A percentile compares a stretch with the other conserved stretches of the same genome.
phyloP scores from a whole-genome alignment of 2,113 vertebrate species.

The Cynopterus brachyotis region DNA sequence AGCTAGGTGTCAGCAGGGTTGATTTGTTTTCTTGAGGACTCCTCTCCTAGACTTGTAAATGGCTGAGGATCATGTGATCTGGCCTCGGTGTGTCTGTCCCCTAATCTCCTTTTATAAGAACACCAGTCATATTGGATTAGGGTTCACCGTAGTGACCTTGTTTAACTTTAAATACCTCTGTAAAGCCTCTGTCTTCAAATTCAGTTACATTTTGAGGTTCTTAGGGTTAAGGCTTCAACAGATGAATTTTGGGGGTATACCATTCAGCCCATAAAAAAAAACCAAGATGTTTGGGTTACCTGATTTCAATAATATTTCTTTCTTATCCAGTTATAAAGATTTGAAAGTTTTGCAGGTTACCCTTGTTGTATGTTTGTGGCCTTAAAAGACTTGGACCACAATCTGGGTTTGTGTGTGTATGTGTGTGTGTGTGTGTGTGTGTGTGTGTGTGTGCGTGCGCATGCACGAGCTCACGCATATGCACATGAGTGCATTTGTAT shows the following conservation, averaged over 20 bases:
- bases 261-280: background rate
- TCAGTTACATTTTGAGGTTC: background rate
- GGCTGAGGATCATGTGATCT: background rate
- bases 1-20: background rate
- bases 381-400: background rate
- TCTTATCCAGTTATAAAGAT: background rate
- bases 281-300: background rate
- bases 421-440: background rate
- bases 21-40: background rate
- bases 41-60: background rate
- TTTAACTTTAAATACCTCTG: constrained; percentile 21
- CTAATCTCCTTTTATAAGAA: background rate
- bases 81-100: background rate
- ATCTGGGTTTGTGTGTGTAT: background rate
- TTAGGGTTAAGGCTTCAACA: background rate
- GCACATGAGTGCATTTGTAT: no score
- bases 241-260: background rate
- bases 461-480: no score
- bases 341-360: constrained; percentile 4
- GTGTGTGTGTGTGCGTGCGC: background rate
- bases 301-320: background rate
- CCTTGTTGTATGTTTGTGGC: constrained; percentile 12
- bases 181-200: background rate
- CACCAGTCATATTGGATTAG: background rate
- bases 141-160: background rate